phyloP scores from a whole-genome alignment of 2,888 invertebrate species.

The Clusia tigrina region DNA sequence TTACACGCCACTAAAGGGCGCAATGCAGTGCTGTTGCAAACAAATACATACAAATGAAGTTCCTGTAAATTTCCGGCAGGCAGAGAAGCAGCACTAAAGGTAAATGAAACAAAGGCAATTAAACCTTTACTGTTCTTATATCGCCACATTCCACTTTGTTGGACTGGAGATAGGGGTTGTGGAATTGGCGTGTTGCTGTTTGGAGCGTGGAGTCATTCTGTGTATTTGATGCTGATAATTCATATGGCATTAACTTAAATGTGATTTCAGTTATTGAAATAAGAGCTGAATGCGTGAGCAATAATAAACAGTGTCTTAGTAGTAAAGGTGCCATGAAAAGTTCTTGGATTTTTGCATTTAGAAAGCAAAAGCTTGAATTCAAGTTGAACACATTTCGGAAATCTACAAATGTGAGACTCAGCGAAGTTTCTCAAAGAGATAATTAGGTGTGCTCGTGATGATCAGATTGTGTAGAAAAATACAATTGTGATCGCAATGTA shows the following conservation, averaged over 20 bases:
- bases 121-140: conserved; percentile 43
- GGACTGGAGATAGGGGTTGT: not conserved
- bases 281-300: conserved; percentile 8
- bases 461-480: no score
- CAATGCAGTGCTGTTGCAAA: not conserved
- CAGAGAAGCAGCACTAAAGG: conserved; percentile 35
- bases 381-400: no score
- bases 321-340: no score
- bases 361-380: no score
- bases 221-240: conserved; percentile 10
- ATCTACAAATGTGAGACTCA: no score
- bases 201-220: conserved; percentile 1
- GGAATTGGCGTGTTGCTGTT: not conserved
- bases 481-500: no score
- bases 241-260: conserved; percentile 12
- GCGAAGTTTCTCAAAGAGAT: no score
- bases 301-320: conserved; percentile 14
- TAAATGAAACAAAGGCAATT: conserved; percentile 55
- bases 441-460: no score
- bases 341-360: no score
- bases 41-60: conserved; percentile 46
- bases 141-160: not conserved
- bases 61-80: conserved; percentile 52
- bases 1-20: no score
- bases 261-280: conserved; percentile 30